Conservation (phyloP, 2,113 vertebrate genomes). For the Xiphophorus hellerii region DNA sequence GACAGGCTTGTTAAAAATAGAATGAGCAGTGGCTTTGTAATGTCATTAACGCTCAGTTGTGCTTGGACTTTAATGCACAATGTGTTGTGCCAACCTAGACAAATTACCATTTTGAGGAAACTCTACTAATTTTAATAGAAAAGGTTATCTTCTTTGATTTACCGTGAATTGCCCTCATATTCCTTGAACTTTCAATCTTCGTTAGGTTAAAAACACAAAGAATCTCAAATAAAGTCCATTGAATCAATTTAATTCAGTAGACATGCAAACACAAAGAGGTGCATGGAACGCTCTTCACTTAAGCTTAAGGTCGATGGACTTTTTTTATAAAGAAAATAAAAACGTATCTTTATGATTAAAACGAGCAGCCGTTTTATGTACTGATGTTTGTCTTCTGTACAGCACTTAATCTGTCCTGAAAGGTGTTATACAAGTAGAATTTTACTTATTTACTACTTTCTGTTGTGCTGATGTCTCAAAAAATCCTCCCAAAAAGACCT, state of each 20-base stretch:
- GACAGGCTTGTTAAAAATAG: slow-evolving; percentile 2
- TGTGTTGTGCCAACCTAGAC: no score
- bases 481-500: no score
- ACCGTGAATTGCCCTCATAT: no score
- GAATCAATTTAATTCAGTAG: no score
- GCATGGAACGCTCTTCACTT: background rate
- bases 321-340: background rate
- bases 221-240: no score
- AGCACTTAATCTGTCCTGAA: background rate
- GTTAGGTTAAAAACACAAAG: no score
- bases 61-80: background rate
- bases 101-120: no score
- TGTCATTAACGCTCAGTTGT: background rate
- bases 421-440: background rate
- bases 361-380: background rate
- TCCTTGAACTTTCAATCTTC: no score
- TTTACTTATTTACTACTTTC: background rate
- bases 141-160: background rate
- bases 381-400: no score
- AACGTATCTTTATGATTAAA: background rate
- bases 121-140: background rate
- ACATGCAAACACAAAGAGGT: no score
- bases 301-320: background rate
- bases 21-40: background rate
- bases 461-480: no score